A percentile compares a stretch with the other conserved stretches of the same genome.
Conservation (phyloP, 2,888 invertebrate species). For the Tenthredo distinguenda region DNA sequence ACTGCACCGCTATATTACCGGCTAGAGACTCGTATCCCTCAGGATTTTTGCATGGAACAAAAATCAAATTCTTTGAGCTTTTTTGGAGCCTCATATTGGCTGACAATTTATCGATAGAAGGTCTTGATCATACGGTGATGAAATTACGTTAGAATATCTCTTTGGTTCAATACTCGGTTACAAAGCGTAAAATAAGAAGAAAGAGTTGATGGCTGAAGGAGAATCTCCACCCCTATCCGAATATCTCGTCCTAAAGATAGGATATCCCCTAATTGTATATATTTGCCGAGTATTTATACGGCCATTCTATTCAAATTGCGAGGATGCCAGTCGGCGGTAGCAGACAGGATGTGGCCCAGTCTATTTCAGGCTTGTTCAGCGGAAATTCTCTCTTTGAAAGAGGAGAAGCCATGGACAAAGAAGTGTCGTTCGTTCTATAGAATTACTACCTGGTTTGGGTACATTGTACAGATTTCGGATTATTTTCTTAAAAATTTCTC, state of each 20-base stretch:
- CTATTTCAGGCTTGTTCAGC: constrained; percentile 57
- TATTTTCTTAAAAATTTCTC: neutral
- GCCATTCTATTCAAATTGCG: constrained; percentile 54
- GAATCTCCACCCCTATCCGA: constrained; percentile 49
- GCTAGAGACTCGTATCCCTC: neutral
- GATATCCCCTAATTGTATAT: constrained; percentile 48
- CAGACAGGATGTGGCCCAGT: constrained; percentile 48
- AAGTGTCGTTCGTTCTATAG: constrained; percentile 24
- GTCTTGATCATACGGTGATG: neutral
- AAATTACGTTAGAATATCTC: neutral
- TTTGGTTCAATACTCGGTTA: neutral
- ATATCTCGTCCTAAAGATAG: constrained; percentile 54
- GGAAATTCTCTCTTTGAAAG: constrained; percentile 4
- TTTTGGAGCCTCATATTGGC: neutral
- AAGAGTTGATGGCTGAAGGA: neutral
- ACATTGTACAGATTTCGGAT: neutral
- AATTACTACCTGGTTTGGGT: neutral
- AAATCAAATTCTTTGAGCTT: neutral
- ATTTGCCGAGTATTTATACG: constrained; percentile 49
- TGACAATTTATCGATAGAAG: neutral
- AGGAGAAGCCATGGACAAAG: constrained; percentile 15
- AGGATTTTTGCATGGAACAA: neutral
- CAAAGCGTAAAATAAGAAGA: neutral
- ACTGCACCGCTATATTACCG: neutral
- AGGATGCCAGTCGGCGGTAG: constrained; percentile 58